phyloP scores from a whole-genome alignment of 2,113 vertebrate genomes.

The Candoia aspera region DNA sequence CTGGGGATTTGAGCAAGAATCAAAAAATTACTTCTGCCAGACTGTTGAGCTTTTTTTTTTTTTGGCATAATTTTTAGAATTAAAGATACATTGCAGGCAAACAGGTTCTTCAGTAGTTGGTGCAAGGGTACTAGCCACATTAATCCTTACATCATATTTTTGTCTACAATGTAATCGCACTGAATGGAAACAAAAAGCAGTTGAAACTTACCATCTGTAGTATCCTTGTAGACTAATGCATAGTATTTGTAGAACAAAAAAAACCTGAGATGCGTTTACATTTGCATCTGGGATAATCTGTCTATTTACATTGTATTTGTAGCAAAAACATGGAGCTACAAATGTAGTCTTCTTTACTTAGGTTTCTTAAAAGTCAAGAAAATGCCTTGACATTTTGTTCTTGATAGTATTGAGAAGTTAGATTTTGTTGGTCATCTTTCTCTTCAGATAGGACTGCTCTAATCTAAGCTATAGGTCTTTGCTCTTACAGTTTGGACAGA shows the following conservation, averaged over 20 bases:
- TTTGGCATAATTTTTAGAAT: constrained; percentile 39
- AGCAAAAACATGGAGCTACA: constrained; percentile 41
- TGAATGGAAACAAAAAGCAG: constrained; percentile 43
- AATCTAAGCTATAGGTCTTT: constrained; percentile 14
- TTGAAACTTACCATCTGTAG: not conserved
- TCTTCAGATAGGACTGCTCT: constrained; percentile 11
- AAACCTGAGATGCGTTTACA: constrained; percentile 55
- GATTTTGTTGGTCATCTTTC: constrained; percentile 8
- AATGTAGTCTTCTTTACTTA: constrained; percentile 38
- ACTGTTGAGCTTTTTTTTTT: constrained; percentile 19
- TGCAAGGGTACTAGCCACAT: constrained; percentile 8
- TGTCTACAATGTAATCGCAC: constrained; percentile 27
- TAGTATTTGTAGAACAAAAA: constrained; percentile 45
- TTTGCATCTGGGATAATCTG: constrained; percentile 49
- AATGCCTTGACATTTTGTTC: constrained; percentile 40
- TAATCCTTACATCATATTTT: constrained; percentile 17
- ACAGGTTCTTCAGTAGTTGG: not conserved
- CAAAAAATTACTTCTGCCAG: not conserved
- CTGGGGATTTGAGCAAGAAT: not conserved
- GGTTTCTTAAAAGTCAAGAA: constrained; percentile 28
- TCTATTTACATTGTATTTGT: constrained; percentile 38
- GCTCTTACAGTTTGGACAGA: not conserved
- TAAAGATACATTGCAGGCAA: constrained; percentile 24
- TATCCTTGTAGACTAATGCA: constrained; percentile 1
- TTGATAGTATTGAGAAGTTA: constrained; percentile 37